A percentile compares a stretch with the other conserved stretches of the same genome.
Conservation (phyloP, 23 tunicate genomes). For the Halocynthia roretzi region DNA sequence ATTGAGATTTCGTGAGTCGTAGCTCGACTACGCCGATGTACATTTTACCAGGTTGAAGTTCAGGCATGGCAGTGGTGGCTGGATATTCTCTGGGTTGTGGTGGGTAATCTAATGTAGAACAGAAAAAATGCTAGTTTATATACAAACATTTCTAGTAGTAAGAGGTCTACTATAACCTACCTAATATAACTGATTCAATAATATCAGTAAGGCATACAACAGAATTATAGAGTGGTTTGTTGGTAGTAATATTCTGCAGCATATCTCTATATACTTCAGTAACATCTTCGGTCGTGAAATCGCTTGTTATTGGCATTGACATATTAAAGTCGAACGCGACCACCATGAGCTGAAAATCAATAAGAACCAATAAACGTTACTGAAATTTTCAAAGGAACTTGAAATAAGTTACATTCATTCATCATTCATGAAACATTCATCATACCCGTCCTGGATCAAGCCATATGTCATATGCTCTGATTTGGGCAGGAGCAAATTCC, state of each 20-base stretch:
- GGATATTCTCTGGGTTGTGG: background rate
- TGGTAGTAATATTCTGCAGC: background rate
- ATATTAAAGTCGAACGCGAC: no score
- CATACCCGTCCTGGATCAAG: background rate
- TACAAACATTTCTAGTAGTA: background rate
- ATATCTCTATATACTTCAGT: constrained; percentile 3
- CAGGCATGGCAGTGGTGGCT: background rate
- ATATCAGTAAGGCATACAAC: background rate
- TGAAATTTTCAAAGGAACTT: no score
- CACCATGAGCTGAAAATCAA: no score
- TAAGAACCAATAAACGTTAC: no score
- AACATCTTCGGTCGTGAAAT: background rate
- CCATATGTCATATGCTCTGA: constrained; percentile 8
- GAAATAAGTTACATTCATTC: no score
- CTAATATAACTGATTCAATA: background rate
- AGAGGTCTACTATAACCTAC: background rate
- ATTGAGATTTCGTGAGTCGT: background rate
- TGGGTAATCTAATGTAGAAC: background rate
- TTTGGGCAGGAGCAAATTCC: background rate
- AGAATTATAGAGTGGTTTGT: constrained; percentile 1
- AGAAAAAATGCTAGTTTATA: background rate
- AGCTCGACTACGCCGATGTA: constrained; percentile 3
- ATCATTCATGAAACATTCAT: no score
- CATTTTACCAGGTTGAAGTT: constrained; percentile 2
- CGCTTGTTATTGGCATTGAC: background rate